phyloP scores from a whole-genome alignment of 2,888 invertebrate genomes.

The Cyclophora punctaria region DNA sequence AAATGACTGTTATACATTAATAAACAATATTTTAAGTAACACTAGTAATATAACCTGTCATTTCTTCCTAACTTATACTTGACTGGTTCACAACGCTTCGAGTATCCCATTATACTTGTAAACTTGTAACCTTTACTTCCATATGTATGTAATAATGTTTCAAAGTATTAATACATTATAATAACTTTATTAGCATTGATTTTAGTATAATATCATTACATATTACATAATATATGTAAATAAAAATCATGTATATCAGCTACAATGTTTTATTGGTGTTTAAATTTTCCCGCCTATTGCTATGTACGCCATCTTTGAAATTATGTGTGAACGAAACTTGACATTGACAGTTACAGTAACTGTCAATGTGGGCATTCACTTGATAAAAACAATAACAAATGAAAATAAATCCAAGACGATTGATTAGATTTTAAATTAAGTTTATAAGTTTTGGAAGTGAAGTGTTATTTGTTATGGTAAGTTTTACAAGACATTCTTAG shows the following conservation, averaged over 20 bases:
- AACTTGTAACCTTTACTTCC: conserved; percentile 20
- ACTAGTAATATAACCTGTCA: conserved; percentile 1
- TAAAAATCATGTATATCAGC: conserved; percentile 60
- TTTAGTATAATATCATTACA: conserved; percentile 35
- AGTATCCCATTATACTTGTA: background rate
- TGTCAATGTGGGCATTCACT: too few relatives aligned
- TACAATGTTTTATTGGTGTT: conserved; percentile 33
- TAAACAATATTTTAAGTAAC: conserved; percentile 9
- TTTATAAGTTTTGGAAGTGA: too few relatives aligned
- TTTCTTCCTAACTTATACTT: too few relatives aligned
- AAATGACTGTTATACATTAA: conserved; percentile 32
- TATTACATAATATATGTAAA: conserved; percentile 40
- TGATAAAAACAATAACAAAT: too few relatives aligned
- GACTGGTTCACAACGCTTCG: background rate
- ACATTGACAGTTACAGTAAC: background rate
- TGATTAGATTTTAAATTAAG: too few relatives aligned
- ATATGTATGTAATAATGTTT: conserved; percentile 35
- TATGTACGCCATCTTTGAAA: conserved; percentile 3
- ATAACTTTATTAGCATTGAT: conserved; percentile 37
- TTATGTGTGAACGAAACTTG: background rate
- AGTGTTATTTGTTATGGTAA: too few relatives aligned
- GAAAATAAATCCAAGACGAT: too few relatives aligned
- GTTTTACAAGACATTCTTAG: too few relatives aligned
- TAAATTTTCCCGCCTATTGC: conserved; percentile 11
- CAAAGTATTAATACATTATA: conserved; percentile 32